phyloP scores from a whole-genome alignment of 53 echinoderm and acorn worm species.

The Zoroaster sp. region DNA sequence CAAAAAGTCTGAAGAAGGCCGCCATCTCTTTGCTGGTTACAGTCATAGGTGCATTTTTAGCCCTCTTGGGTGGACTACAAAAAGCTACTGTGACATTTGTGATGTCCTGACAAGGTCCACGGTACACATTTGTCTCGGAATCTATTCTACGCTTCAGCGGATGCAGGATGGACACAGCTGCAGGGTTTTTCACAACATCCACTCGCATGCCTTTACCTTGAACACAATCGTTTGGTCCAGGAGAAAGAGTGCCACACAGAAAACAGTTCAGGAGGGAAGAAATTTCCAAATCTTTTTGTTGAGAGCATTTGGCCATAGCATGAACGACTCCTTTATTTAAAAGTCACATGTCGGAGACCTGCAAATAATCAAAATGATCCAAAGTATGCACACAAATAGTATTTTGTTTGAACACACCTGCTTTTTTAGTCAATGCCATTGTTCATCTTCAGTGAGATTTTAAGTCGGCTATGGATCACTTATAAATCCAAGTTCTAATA shows the following conservation, averaged over 20 bases:
- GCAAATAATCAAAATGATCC: too few relatives aligned
- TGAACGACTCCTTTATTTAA: background rate
- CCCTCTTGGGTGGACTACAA: slow-evolving; percentile 44
- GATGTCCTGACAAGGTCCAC: slow-evolving; percentile 44
- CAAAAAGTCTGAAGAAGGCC: slow-evolving; percentile 85
- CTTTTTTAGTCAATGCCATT: too few relatives aligned
- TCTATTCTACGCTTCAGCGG: slow-evolving; percentile 37
- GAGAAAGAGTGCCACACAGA: slow-evolving; percentile 17
- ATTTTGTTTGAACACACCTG: too few relatives aligned
- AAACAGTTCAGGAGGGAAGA: slow-evolving; percentile 32
- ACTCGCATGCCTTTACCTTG: slow-evolving; percentile 3
- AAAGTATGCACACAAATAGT: too few relatives aligned
- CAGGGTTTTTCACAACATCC: slow-evolving; percentile 5
- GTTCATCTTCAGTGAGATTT: too few relatives aligned
- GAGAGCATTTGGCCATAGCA: slow-evolving; percentile 19
- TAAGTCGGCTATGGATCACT: too few relatives aligned
- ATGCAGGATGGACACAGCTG: slow-evolving; percentile 11
- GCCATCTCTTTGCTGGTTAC: slow-evolving; percentile 83
- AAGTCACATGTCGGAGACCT: too few relatives aligned
- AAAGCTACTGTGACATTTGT: slow-evolving; percentile 39
- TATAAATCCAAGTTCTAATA: too few relatives aligned
- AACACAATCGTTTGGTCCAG: background rate
- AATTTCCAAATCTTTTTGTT: slow-evolving; percentile 16
- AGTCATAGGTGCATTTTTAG: slow-evolving; percentile 69
- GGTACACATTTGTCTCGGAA: background rate